phyloP scores from a whole-genome alignment of 2,797 vertebrate genomes.

The Synaphobranchus kaupii region DNA sequence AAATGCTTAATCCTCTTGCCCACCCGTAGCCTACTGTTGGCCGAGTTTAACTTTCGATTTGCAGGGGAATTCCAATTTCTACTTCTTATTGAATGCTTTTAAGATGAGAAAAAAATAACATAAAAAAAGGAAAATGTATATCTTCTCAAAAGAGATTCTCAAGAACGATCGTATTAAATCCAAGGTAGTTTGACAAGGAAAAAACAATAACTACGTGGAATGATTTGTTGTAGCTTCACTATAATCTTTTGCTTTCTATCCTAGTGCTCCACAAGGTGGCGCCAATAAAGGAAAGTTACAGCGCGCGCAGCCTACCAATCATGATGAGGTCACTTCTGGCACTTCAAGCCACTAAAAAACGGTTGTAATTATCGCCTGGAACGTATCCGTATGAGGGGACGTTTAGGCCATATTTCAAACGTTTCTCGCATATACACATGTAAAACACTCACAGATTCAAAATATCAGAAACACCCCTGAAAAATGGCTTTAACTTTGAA shows the following conservation, averaged over 20 bases:
- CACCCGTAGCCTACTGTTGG: neutral
- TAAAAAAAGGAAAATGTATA: neutral
- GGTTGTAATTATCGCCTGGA: too few species aligned
- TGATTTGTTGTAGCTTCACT: neutral
- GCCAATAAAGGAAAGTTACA: neutral
- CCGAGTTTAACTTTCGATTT: constrained; percentile 5
- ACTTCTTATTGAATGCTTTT: neutral
- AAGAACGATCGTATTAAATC: neutral
- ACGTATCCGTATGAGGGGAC: too few species aligned
- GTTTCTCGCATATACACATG: too few species aligned
- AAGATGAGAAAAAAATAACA: too few species aligned
- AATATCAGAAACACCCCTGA: too few species aligned
- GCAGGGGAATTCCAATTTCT: neutral
- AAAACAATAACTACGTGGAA: neutral
- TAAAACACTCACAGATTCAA: too few species aligned
- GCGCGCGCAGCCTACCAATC: too few species aligned
- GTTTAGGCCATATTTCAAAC: too few species aligned
- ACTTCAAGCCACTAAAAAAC: too few species aligned
- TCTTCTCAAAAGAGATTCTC: neutral
- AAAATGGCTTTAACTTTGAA: too few species aligned
- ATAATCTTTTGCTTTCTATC: neutral
- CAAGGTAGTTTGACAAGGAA: neutral
- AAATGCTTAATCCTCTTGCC: neutral
- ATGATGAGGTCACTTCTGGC: too few species aligned
- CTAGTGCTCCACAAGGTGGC: neutral